These are phyloP conservation scores for Himalopsyche kuldschensis DNA, from an alignment of 2,888 invertebrate genomes.

Conservation along the genomic window DNA sequence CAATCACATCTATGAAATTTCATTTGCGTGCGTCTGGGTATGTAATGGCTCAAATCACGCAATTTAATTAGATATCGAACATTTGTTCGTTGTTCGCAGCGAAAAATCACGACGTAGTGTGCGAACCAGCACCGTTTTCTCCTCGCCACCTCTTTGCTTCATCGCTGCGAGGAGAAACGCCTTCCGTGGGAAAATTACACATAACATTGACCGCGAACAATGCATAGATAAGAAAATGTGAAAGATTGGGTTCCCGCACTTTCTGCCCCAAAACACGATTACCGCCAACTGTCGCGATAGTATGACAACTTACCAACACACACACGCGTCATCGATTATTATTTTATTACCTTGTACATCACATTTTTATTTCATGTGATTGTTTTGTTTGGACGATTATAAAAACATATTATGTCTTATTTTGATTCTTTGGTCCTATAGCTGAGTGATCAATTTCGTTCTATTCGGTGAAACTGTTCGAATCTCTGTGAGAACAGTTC, in stretches of 20 bases:
- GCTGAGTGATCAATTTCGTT: no score
- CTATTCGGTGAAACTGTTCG: no score
- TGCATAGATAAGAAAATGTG: neutral
- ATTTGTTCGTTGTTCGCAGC: neutral
- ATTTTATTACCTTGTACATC: no score
- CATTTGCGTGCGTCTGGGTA: neutral
- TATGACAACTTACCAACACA: neutral
- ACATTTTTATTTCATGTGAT: no score
- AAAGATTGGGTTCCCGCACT: neutral
- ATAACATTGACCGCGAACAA: conserved; percentile 6
- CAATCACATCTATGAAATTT: neutral
- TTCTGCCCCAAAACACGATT: neutral
- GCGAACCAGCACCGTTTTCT: neutral
- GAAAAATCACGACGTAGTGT: neutral
- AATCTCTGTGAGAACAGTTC: no score
- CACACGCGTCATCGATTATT: neutral
- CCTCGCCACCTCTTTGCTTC: neutral
- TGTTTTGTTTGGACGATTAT: no score
- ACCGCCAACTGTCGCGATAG: neutral
- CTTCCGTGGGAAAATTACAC: neutral
- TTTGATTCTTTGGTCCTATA: no score
- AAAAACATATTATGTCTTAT: no score
- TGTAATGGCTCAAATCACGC: neutral
- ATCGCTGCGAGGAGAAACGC: neutral
- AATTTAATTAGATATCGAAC: neutral